Evolutionary conservation across 2,113 vertebrate species (phyloP).

Genomic region (Taurulus bubalis): DNA sequence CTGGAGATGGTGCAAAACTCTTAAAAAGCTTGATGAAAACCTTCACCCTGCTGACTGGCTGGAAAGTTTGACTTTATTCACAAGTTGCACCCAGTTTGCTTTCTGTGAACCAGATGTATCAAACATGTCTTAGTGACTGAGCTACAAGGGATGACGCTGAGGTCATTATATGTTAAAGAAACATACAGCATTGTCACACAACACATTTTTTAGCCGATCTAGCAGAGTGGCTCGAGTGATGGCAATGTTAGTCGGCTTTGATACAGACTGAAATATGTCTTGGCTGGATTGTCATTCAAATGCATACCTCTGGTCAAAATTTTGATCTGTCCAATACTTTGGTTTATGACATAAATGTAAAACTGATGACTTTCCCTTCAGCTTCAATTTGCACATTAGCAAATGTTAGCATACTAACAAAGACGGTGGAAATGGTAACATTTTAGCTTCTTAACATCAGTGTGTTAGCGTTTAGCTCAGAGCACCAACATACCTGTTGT

Average conservation of each 20-base stretch:
- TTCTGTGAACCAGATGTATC: not conserved
- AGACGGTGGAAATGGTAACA: not conserved
- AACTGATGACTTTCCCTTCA: not conserved
- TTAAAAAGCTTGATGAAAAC: conserved; percentile 2
- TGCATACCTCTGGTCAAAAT: too few species aligned
- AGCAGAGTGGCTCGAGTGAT: not conserved
- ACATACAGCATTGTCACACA: not conserved
- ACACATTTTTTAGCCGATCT: not conserved
- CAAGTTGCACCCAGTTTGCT: conserved; percentile 2
- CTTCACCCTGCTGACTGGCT: not conserved
- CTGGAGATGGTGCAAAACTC: conserved; percentile 1
- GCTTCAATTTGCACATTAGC: not conserved
- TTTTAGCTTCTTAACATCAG: not conserved
- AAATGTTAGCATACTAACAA: not conserved
- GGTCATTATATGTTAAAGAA: not conserved
- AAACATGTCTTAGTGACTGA: not conserved
- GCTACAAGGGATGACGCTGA: not conserved
- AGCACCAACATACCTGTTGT: too few species aligned
- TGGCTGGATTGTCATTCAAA: not conserved
- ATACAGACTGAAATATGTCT: not conserved
- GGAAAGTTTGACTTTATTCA: conserved; percentile 9
- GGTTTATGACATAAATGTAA: not conserved
- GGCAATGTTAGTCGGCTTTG: not conserved
- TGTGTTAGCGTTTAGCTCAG: not conserved
- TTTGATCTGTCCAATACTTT: not conserved